Percentiles rank a stretch among this genome's conserved stretches.
Evolutionary conservation across 2,888 invertebrate species (phyloP).

Genomic region (Eupithecia centaureata): DNA sequence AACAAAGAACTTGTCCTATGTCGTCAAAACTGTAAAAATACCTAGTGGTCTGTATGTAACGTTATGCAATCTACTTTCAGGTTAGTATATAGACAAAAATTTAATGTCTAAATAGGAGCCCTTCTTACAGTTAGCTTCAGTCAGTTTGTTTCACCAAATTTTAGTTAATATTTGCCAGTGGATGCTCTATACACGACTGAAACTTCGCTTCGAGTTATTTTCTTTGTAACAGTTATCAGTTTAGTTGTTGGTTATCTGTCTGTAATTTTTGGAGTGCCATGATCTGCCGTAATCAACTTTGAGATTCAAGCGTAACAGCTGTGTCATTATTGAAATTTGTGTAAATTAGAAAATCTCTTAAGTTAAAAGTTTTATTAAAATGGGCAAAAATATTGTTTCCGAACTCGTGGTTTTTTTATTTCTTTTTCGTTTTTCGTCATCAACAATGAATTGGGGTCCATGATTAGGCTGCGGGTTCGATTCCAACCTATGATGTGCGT

Average conservation of each 20-base stretch:
- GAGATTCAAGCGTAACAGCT: constrained; percentile 68
- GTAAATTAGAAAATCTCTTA: constrained; percentile 79
- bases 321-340: constrained; percentile 76
- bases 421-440: neutral
- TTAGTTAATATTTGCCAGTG: neutral
- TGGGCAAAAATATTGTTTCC: constrained; percentile 52
- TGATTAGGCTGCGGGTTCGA: too few species aligned
- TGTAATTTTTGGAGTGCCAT: neutral
- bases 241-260: neutral
- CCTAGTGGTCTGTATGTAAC: too few species aligned
- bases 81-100: too few species aligned
- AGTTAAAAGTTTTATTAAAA: constrained; percentile 77
- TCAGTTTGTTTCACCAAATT: neutral
- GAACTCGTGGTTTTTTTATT: neutral
- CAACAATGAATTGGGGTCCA: neutral
- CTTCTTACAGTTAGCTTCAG: too few species aligned
- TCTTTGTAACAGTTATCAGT: neutral
- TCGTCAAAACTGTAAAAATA: too few species aligned
- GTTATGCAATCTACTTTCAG: too few species aligned
- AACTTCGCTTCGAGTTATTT: neutral
- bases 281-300: constrained; percentile 54
- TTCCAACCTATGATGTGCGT: too few species aligned
- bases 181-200: neutral
- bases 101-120: too few species aligned
- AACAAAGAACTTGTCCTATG: too few species aligned